phyloP scores from a whole-genome alignment of 2,113 vertebrate species.

The Monopterus albus region DNA sequence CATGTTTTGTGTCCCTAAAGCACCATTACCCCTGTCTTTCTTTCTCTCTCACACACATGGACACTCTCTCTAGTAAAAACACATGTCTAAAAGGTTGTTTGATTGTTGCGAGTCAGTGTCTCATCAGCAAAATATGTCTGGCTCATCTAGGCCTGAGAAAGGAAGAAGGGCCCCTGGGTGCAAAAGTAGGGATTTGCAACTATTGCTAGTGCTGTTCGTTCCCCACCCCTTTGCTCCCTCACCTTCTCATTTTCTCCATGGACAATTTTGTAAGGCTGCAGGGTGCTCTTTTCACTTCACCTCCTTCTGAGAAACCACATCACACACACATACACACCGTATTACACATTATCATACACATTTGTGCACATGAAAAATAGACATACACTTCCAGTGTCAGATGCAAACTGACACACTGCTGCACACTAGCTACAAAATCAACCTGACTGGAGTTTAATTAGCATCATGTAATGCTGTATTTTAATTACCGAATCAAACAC shows the following conservation, averaged over 20 bases:
- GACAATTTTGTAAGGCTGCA: conserved; percentile 17
- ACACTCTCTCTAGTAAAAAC: conserved; percentile 15
- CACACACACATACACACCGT: background rate
- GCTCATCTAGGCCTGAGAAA: conserved; percentile 3
- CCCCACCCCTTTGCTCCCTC: conserved; percentile 11
- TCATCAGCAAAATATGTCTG: conserved; percentile 61
- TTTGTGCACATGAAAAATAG: background rate
- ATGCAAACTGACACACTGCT: background rate
- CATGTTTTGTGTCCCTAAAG: conserved; percentile 25
- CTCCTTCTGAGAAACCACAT: conserved; percentile 40
- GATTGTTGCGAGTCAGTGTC: conserved; percentile 34
- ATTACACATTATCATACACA: background rate
- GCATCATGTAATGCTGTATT: background rate
- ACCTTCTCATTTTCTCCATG: conserved; percentile 39
- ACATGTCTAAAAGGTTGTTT: conserved; percentile 23
- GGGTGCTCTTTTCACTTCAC: conserved; percentile 8
- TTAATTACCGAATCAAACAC: background rate
- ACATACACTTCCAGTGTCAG: background rate
- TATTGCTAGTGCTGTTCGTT: conserved; percentile 27
- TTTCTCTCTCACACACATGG: background rate
- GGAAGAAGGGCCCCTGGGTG: conserved; percentile 31
- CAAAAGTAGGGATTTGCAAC: conserved; percentile 10
- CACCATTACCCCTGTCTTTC: background rate
- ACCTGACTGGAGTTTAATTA: background rate
- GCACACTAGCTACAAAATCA: background rate